Percentiles rank a stretch among this genome's conserved stretches.
Conservation (phyloP, 1,140 invertebrate species). For the Caenorhabditis inopinata region DNA sequence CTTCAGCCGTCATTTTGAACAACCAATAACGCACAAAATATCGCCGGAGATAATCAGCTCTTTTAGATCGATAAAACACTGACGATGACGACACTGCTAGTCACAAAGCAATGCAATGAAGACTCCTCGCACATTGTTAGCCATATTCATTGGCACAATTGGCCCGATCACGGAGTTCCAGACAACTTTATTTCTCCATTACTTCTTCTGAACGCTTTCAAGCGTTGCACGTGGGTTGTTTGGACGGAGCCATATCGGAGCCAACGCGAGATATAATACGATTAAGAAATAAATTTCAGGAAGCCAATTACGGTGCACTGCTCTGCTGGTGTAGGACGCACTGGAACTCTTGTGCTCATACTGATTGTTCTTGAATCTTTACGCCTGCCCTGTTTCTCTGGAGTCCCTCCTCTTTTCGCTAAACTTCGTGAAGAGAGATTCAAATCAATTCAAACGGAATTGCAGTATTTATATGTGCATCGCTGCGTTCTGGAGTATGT, state of each 20-base stretch:
- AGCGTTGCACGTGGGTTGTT: background rate
- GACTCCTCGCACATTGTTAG: background rate
- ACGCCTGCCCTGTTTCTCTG: background rate
- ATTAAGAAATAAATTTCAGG: background rate
- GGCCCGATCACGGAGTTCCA: conserved; percentile 37
- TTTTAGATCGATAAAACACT: background rate
- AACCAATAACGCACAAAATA: no score
- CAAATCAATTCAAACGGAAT: conserved; percentile 29
- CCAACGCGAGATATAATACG: background rate
- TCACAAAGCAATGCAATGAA: background rate
- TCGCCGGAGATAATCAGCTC: no score
- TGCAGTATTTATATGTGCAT: conserved; percentile 37
- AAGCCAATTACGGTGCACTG: conserved; percentile 37
- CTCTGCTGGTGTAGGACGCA: conserved; percentile 40
- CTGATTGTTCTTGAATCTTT: background rate
- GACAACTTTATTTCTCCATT: conserved; percentile 6
- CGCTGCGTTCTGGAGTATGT: conserved; percentile 23
- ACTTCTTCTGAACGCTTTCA: background rate
- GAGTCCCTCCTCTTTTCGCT: background rate
- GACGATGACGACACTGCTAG: background rate
- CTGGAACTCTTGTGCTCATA: conserved; percentile 3
- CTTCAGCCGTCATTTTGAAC: no score
- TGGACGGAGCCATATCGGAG: no score
- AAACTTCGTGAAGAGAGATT: background rate
- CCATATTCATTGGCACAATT: conserved; percentile 39